phyloP scores from a whole-genome alignment of 2,113 vertebrate species.

The Craseonycteris thonglongyai region DNA sequence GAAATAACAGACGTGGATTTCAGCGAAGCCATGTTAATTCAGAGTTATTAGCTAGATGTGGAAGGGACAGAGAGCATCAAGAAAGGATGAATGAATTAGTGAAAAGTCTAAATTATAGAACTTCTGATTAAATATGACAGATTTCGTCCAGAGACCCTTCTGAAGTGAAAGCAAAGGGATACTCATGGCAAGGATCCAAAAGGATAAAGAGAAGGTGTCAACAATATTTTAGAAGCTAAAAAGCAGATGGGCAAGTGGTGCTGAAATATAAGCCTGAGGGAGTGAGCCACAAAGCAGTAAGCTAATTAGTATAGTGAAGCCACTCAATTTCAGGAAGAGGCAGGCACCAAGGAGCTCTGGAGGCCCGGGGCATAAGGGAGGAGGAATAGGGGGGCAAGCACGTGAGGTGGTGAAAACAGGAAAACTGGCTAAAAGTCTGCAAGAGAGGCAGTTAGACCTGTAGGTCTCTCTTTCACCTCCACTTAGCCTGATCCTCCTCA shows the following conservation, averaged over 20 bases:
- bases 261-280: background rate
- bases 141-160: constrained; percentile 4
- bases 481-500: background rate
- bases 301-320: background rate
- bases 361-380: background rate
- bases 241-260: constrained; percentile 5
- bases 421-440: background rate
- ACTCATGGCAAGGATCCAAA: constrained; percentile 5
- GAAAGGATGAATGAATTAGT: background rate
- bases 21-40: background rate
- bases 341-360: background rate
- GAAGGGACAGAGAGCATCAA: background rate
- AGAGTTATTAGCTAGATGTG: background rate
- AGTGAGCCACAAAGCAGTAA: background rate
- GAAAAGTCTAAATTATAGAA: background rate
- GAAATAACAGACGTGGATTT: background rate
- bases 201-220: constrained; percentile 25
- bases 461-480: background rate
- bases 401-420: background rate
- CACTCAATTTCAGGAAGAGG: background rate
- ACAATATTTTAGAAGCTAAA: constrained; percentile 17
- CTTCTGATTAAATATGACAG: constrained; percentile 25
- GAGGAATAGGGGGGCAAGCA: background rate
- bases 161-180: background rate
- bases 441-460: background rate